Evolutionary conservation across 2,113 vertebrate genomes (phyloP).

Genomic region (Shinisaurus crocodilurus): DNA sequence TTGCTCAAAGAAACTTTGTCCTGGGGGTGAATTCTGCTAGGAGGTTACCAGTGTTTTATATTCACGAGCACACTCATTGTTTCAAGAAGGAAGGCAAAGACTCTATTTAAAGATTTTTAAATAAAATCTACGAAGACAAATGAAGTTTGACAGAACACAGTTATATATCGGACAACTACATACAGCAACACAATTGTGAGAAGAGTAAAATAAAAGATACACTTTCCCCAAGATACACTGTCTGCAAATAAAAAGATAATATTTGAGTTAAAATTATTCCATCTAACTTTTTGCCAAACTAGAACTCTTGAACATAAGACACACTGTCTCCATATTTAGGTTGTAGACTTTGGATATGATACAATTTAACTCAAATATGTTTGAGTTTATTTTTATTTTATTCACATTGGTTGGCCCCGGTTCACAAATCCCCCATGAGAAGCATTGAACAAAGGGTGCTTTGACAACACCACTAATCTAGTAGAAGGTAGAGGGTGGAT

Average conservation of each 20-base stretch:
- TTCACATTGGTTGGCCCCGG: not conserved
- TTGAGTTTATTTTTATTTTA: not conserved
- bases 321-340: not conserved
- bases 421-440: not conserved
- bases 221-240: not conserved
- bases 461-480: not conserved
- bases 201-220: slow-evolving; percentile 31
- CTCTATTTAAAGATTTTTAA: slow-evolving; percentile 1
- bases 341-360: not conserved
- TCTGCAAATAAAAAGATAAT: not conserved
- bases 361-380: not conserved
- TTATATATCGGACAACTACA: slow-evolving; percentile 41
- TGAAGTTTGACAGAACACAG: slow-evolving; percentile 11
- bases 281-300: not conserved
- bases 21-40: slow-evolving; percentile 23
- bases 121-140: slow-evolving; percentile 49
- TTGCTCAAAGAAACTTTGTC: slow-evolving; percentile 19
- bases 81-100: not conserved
- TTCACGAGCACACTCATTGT: not conserved
- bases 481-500: not conserved
- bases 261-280: not conserved
- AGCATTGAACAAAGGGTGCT: not conserved
- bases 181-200: slow-evolving; percentile 34
- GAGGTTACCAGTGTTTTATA: slow-evolving; percentile 23
- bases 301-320: not conserved